phyloP scores from a whole-genome alignment of 1,140 invertebrate species.

The Lucilia sericata region DNA sequence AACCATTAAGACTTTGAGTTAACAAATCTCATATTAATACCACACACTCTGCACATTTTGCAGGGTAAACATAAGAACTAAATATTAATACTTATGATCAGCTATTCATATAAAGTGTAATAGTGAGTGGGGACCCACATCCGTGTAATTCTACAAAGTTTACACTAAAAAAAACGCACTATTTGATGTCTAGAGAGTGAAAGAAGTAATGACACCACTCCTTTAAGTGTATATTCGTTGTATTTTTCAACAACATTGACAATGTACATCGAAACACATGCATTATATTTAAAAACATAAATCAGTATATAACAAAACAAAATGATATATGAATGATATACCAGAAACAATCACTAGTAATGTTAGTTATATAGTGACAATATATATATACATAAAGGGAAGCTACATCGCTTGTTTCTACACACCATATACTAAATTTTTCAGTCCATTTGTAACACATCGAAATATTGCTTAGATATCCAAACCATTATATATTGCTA shows the following conservation, averaged over 20 bases:
- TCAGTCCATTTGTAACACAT: no score
- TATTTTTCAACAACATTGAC: constrained; percentile 40
- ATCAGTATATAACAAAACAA: constrained; percentile 33
- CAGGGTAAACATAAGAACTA: no score
- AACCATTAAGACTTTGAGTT: no score
- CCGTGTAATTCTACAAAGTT: constrained; percentile 3
- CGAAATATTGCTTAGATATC: no score
- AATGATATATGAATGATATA: neutral
- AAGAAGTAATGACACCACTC: constrained; percentile 6
- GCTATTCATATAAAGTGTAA: constrained; percentile 13
- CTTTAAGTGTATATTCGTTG: neutral
- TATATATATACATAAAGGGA: neutral
- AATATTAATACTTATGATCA: no score
- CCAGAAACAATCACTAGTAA: neutral
- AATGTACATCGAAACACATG: constrained; percentile 6
- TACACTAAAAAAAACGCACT: neutral
- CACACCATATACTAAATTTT: no score
- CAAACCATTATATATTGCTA: no score
- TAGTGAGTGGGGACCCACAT: constrained; percentile 19
- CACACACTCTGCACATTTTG: no score
- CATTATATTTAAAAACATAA: constrained; percentile 22
- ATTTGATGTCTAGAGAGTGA: neutral
- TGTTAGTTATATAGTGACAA: neutral
- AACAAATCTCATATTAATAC: no score
- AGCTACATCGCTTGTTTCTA: no score